Evolutionary conservation across 2,797 vertebrate species (phyloP).

Genomic region (Brachyrhaphis roseni): DNA sequence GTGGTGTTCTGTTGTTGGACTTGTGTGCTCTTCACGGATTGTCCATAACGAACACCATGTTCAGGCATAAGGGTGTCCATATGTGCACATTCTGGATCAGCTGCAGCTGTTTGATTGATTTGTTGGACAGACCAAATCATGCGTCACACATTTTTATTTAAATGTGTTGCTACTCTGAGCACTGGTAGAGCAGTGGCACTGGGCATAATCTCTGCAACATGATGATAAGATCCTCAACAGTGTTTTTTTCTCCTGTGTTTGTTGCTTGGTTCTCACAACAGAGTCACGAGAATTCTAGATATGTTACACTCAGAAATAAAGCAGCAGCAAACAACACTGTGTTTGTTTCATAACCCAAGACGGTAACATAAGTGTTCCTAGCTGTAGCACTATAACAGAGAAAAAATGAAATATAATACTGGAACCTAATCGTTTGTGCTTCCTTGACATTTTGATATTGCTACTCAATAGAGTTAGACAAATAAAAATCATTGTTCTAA

Average conservation of each 20-base stretch:
- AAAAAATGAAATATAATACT: not conserved
- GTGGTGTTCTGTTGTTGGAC: too few species aligned
- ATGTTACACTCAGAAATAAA: not conserved
- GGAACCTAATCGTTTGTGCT: not conserved
- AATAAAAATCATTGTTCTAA: not conserved
- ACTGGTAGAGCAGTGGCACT: too few species aligned
- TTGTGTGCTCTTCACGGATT: too few species aligned
- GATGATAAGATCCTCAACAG: not conserved
- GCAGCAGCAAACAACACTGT: not conserved
- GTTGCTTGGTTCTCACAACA: not conserved
- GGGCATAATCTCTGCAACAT: not conserved
- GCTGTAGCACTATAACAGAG: not conserved
- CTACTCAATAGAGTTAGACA: not conserved
- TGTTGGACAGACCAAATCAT: too few species aligned
- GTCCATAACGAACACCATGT: too few species aligned
- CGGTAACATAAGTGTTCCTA: not conserved
- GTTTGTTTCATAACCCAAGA: not conserved
- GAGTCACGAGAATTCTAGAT: not conserved
- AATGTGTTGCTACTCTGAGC: too few species aligned
- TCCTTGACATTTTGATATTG: not conserved
- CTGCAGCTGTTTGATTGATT: too few species aligned
- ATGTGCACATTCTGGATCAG: too few species aligned
- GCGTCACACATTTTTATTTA: too few species aligned
- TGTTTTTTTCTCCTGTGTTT: not conserved
- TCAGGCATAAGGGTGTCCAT: too few species aligned